These are phyloP conservation scores for Chiridota heheva DNA, from an alignment of 35 echinoderm and acorn worm genomes.

Conservation along the genomic window DNA sequence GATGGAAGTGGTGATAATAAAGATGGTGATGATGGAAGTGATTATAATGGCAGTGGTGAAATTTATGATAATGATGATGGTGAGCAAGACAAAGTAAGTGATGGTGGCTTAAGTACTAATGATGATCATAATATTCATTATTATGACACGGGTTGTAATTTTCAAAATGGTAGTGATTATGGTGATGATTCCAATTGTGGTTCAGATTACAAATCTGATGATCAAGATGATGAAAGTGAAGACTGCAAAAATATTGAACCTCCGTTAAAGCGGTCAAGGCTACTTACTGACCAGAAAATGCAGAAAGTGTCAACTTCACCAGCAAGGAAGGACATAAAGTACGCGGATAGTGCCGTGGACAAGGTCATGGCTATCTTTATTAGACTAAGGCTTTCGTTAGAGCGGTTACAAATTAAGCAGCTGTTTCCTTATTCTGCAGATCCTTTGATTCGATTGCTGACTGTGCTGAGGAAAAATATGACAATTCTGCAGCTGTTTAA, in stretches of 20 bases:
- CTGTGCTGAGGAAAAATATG: constrained; percentile 30
- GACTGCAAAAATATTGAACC: neutral
- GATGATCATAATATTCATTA: neutral
- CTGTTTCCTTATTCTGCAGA: constrained; percentile 52
- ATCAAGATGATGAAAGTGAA: neutral
- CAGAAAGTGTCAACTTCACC: neutral
- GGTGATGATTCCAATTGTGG: neutral
- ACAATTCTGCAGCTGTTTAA: no score
- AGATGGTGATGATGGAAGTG: no score
- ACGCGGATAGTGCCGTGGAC: constrained; percentile 23
- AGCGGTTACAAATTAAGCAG: neutral
- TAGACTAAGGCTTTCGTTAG: constrained; percentile 51
- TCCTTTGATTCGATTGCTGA: constrained; percentile 41
- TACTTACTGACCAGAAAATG: neutral
- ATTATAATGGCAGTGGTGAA: neutral
- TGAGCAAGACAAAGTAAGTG: neutral
- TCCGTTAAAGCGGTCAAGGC: neutral
- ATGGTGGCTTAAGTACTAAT: neutral
- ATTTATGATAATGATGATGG: neutral
- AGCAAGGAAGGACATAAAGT: neutral
- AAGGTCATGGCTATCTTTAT: constrained; percentile 64
- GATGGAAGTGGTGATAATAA: neutral
- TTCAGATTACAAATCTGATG: neutral
- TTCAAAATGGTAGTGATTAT: neutral
- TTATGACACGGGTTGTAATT: neutral